Conservation (phyloP, 2,888 invertebrate species). For the Coelopa pilipes region DNA sequence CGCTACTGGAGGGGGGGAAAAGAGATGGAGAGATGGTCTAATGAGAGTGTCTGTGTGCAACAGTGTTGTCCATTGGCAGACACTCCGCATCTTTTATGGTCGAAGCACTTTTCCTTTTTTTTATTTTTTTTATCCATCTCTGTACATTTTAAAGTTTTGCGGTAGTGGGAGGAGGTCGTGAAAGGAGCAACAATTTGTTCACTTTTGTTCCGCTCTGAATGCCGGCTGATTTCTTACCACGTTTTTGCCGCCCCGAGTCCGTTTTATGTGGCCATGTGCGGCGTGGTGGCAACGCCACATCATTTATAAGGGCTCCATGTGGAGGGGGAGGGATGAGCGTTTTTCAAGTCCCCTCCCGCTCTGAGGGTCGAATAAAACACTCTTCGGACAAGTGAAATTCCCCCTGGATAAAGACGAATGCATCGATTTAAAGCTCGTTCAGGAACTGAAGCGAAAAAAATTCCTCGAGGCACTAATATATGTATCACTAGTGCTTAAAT, state of each 20-base stretch:
- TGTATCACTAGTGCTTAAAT: neutral
- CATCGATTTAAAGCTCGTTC: too few species aligned
- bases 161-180: neutral
- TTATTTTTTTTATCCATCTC: neutral
- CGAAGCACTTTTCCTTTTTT: slow-evolving; percentile 10
- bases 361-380: neutral
- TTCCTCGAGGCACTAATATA: too few species aligned
- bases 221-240: neutral
- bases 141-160: neutral
- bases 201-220: slow-evolving; percentile 14
- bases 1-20: too few species aligned
- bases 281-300: neutral
- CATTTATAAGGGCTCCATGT: neutral
- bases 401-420: too few species aligned
- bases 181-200: slow-evolving; percentile 14
- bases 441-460: too few species aligned
- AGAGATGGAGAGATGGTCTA: too few species aligned
- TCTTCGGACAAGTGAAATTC: neutral
- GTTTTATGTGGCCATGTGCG: neutral
- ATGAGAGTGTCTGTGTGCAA: neutral
- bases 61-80: slow-evolving; percentile 16
- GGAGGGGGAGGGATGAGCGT: neutral
- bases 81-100: slow-evolving; percentile 18
- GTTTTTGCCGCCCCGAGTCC: neutral
- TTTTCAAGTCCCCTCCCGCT: neutral